phyloP scores from a whole-genome alignment of 2,888 invertebrate species.

The Parnassius orleans region DNA sequence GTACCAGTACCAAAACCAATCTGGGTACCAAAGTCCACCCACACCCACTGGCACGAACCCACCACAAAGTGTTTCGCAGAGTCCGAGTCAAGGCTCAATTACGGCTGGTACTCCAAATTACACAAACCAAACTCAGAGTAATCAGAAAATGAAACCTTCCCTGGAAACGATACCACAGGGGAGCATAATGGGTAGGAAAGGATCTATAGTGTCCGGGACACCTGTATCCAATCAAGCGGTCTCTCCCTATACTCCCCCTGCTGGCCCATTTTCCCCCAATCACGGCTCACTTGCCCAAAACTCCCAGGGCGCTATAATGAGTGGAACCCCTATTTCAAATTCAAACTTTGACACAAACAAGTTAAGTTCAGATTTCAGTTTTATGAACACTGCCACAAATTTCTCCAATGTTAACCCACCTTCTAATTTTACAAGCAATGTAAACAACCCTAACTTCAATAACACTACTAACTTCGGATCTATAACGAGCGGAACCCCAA shows the following conservation, averaged over 20 bases:
- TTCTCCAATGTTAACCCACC: constrained; percentile 3
- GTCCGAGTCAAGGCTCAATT: constrained; percentile 45
- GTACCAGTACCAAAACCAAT: constrained; percentile 61
- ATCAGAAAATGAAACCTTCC: constrained; percentile 56
- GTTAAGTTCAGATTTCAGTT: constrained; percentile 9
- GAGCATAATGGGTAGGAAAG: constrained; percentile 52
- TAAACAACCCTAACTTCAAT: constrained; percentile 21
- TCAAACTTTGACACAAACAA: constrained; percentile 9
- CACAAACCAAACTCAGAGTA: constrained; percentile 31
- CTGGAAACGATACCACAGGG: constrained; percentile 70
- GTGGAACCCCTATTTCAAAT: constrained; percentile 28
- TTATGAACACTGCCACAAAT: constrained; percentile 10
- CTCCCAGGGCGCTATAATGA: constrained; percentile 29
- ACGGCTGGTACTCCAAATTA: constrained; percentile 51
- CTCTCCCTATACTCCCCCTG: constrained; percentile 43
- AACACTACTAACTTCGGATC: constrained; percentile 28
- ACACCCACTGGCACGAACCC: constrained; percentile 38
- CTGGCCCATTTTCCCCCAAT: constrained; percentile 40
- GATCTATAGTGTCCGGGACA: constrained; percentile 45
- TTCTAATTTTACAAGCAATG: constrained; percentile 15
- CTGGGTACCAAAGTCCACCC: constrained; percentile 53
- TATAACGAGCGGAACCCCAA: constrained; percentile 33
- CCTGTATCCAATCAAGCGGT: constrained; percentile 40
- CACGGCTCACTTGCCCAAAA: constrained; percentile 36
- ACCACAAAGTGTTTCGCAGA: constrained; percentile 42